Evolutionary conservation across 2,888 invertebrate genomes (phyloP), one percentile per base, ranked within the genome.

Genomic region (Metopia argyrocephala): DNA sequence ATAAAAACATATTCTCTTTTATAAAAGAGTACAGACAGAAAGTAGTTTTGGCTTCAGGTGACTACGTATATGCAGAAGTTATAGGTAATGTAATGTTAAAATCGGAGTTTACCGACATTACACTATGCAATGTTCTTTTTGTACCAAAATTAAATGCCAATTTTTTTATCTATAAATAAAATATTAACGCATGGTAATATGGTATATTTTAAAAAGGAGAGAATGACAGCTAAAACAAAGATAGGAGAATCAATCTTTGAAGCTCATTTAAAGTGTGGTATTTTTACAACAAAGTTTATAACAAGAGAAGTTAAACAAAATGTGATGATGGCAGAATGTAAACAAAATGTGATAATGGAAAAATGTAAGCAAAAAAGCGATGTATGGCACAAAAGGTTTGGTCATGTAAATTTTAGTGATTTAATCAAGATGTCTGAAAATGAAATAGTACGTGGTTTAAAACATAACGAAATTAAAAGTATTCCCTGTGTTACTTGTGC

Each of bases 71-170:
- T 38, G 38, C 9, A 38, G 38, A 38, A 38, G 38, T 5, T 9
- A 38, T 38, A 38, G 38, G 9, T 38, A 38, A 38, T 38, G 38
- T 38, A 38, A 38, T 7, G 5, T 38, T 38, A 38, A 38, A 38
- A 38, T 5, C 38, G 9, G 38, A 38, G 6, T 66, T 50, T 56
- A 31, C 73, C 73, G 54, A 64, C 69, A 65, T 79, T 27, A 57
- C 68, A 3, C 59, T 79, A 66, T 56, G 50, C 62, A 65, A 74
- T 54, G 70, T 38, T 38, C 38, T 38, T 5, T 38, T 9, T 38
- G 38, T 38, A 9, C 38, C 38, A 38, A 38, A 38, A 9, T 38
- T 38, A 38, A 38, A 38, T 38, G 38, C 38, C 9, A 38, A 7
- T 38, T 38, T 38, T 38, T 38, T 38, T 38, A 38, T 38, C 38